Conservation (phyloP, 2,888 invertebrate genomes). For the Drosophila rellima region DNA sequence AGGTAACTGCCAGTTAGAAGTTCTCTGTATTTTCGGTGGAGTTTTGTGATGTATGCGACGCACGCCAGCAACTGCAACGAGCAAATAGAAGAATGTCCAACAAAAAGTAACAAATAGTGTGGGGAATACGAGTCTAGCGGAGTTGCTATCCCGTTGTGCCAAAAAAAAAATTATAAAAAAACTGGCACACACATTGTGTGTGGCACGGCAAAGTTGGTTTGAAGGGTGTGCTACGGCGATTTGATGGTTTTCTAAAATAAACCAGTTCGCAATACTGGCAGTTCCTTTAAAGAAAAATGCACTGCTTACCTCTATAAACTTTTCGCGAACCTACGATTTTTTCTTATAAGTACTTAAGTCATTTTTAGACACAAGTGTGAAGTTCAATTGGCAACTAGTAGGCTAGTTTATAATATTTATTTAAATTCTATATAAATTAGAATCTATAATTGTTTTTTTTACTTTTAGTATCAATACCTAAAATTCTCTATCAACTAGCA, state of each 20-base stretch:
- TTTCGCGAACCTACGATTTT: background rate
- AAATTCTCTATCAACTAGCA: too few relatives aligned
- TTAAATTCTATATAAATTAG: too few relatives aligned
- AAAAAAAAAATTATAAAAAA: conserved; percentile 4
- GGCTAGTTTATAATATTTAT: too few relatives aligned
- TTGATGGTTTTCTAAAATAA: conserved; percentile 3
- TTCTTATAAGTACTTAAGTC: too few relatives aligned
- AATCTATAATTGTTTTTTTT: too few relatives aligned
- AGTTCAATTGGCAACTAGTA: too few relatives aligned
- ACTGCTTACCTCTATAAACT: too few relatives aligned
- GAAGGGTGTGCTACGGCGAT: conserved; percentile 31
- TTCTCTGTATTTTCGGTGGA: conserved; percentile 28
- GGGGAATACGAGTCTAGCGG: conserved; percentile 25
- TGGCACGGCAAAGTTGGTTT: conserved; percentile 4
- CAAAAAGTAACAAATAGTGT: conserved; percentile 62
- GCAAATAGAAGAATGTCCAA: conserved; percentile 39
- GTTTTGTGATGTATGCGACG: conserved; percentile 74
- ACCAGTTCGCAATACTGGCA: background rate
- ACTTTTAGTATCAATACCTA: too few relatives aligned
- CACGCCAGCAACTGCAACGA: conserved; percentile 58
- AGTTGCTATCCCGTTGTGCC: conserved; percentile 4
- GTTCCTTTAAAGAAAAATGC: background rate
- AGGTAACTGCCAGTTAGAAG: conserved; percentile 25
- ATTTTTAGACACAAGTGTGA: too few relatives aligned
- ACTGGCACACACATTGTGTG: conserved; percentile 34